Evolutionary conservation across 2,113 vertebrate genomes (phyloP), one percentile per base, ranked within the genome.

Genomic region (Polypterus senegalus): DNA sequence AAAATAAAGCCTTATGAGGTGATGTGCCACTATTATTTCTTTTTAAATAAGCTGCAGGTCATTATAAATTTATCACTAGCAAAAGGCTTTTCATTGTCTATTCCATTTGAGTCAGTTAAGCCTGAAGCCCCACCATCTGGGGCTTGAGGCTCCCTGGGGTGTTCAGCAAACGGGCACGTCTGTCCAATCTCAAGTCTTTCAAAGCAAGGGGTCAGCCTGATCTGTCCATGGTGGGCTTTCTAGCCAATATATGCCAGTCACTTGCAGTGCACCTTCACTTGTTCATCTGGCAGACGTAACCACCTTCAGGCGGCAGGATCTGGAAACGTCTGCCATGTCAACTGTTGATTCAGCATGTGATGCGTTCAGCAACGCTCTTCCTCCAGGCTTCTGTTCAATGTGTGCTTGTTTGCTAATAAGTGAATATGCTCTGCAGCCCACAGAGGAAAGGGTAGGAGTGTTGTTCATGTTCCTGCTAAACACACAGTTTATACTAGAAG

Each of bases 41-140:
- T 7, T 57, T 57, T 57, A 27, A 57, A 45, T 5, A 6, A 6
- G 27, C 46, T 57, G 11, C 27, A 45, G 10, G n/a, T 57, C 56
- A 57, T 57, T 57, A 57, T 57, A 43, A 45, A 57, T 57, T 57
- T 57, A 57, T 57, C 56, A 44, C 56, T 57, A 3, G 43, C 56
- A 55, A 55, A 4, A 11, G 9, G 54, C 54, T 10, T 55, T 55
- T 27, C 54, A 11, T 55, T 55, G 54, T 55, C 54, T 11, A 9
- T 10, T 55, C 43, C 43, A 57, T 57, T 27, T 57, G 27, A 27
- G 27, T 57, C 6, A 5, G 6, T 27, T 57, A 5, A 57, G 56
- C n/a, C 56, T 57, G 3, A 27, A 27, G 27, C 27, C 27, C 54
- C 27, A 27, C 56, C 56, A 57, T 57, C 56, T 57, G 56, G n/a